Evolutionary conservation across 2,797 vertebrate species (phyloP).

Genomic region (Oophaga sylvatica): DNA sequence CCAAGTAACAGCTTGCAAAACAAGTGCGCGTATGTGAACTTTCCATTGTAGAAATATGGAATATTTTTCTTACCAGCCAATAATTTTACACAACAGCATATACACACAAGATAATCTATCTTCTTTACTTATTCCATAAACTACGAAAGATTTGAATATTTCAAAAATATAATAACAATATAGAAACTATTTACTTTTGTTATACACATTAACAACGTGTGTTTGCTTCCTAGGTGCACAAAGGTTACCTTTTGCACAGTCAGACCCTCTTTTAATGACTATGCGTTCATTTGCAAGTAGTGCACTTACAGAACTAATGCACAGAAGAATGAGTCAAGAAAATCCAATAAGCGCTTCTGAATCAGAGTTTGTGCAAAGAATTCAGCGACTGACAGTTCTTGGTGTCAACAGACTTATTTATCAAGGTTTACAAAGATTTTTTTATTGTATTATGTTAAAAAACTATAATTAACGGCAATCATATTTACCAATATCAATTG

Average conservation of each 20-base stretch:
- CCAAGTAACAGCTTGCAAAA: no score
- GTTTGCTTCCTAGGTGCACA: slow-evolving; percentile 55
- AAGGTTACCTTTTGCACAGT: slow-evolving; percentile 85
- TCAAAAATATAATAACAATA: background rate
- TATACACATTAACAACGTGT: background rate
- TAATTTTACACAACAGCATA: background rate
- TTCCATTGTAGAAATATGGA: background rate
- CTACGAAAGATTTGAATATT: no score
- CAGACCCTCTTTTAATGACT: slow-evolving; percentile 88
- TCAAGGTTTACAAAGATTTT: slow-evolving; percentile 75
- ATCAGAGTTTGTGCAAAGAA: slow-evolving; percentile 87
- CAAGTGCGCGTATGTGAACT: no score
- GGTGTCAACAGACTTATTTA: slow-evolving; percentile 94
- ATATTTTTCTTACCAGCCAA: background rate
- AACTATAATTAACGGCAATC: background rate
- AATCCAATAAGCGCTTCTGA: slow-evolving; percentile 89
- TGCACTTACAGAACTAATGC: slow-evolving; percentile 94
- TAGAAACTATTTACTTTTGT: background rate
- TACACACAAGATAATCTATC: no score
- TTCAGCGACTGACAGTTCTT: slow-evolving; percentile 90
- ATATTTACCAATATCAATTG: no score
- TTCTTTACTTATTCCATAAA: no score
- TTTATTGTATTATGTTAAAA: background rate
- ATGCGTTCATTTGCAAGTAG: slow-evolving; percentile 95
- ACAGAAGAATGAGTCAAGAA: slow-evolving; percentile 94